phyloP scores from a whole-genome alignment of 2,888 invertebrate genomes.

The Zelleria hepariella region DNA sequence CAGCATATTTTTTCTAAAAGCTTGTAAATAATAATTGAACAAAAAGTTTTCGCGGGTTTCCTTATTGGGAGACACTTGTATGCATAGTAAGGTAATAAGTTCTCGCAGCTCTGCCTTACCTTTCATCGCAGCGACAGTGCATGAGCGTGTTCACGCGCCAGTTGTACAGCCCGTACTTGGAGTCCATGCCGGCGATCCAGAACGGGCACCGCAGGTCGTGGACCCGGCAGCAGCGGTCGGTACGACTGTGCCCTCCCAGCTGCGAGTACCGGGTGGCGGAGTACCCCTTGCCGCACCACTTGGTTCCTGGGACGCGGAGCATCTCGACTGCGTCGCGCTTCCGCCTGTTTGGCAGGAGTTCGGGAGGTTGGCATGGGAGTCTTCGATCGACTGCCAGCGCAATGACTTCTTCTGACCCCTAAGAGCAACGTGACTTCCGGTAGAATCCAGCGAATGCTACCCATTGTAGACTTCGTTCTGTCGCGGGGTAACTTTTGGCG shows the following conservation, averaged over 20 bases:
- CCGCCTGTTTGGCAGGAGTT: too few species aligned
- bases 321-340: slow-evolving; percentile 73
- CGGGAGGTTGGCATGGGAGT: slow-evolving; percentile 8
- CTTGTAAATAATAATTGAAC: background rate
- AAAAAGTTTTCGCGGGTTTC: background rate
- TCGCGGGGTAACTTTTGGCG: too few species aligned
- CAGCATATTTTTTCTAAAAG: background rate
- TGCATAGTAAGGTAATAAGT: too few species aligned
- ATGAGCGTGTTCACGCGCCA: slow-evolving; percentile 91
- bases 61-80: too few species aligned
- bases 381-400: slow-evolving; percentile 11
- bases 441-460: too few species aligned
- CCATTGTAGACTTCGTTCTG: too few species aligned
- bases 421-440: too few species aligned
- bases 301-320: slow-evolving; percentile 89
- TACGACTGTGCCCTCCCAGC: slow-evolving; percentile 85
- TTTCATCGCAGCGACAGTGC: slow-evolving; percentile 93
- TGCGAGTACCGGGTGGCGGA: slow-evolving; percentile 85
- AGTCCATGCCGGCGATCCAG: slow-evolving; percentile 86
- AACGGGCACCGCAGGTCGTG: slow-evolving; percentile 90
- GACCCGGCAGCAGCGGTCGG: slow-evolving; percentile 89
- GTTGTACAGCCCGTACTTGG: slow-evolving; percentile 89
- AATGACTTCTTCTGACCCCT: slow-evolving; percentile 13
- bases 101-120: too few species aligned
- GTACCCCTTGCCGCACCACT: slow-evolving; percentile 94